Percentiles rank a stretch among this genome's conserved stretches.
Evolutionary conservation across 2,888 invertebrate species (phyloP).

Genomic region (Torymus auratus): DNA sequence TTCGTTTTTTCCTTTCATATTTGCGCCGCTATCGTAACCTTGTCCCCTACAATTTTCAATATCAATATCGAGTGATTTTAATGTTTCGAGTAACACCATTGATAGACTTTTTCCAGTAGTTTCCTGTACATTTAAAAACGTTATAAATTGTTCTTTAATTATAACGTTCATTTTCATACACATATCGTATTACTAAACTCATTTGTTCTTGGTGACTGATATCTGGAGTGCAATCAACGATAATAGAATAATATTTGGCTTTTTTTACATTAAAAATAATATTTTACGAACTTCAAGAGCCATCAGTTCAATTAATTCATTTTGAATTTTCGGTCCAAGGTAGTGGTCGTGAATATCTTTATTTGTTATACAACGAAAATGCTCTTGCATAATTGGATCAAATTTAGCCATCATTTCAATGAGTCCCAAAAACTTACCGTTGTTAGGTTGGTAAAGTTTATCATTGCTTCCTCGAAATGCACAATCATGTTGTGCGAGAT

Average conservation of each 20-base stretch:
- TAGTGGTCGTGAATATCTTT: conserved; percentile 2
- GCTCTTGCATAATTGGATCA: not conserved
- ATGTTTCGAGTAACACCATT: not conserved
- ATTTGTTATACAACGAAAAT: not conserved
- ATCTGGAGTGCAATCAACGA: not conserved
- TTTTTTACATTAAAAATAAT: not conserved
- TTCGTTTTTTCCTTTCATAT: conserved; percentile 58
- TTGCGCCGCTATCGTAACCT: conserved; percentile 61
- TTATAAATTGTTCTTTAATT: conserved; percentile 5
- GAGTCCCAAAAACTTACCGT: not conserved
- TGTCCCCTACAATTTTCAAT: conserved; percentile 54
- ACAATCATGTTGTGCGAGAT: not conserved
- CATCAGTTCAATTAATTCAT: not conserved
- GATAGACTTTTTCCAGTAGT: conserved; percentile 1
- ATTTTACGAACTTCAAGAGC: not conserved
- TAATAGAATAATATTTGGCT: conserved; percentile 11
- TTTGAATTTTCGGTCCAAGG: conserved; percentile 4
- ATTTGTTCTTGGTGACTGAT: not conserved
- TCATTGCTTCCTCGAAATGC: not conserved
- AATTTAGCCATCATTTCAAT: conserved; percentile 9
- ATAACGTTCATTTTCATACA: not conserved
- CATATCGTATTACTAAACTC: not conserved
- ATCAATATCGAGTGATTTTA: not conserved
- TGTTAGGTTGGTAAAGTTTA: not conserved
- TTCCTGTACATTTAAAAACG: not conserved